These are phyloP conservation scores for Drosophila orena DNA, from an alignment of 1,140 invertebrate species.

Conservation along the genomic window DNA sequence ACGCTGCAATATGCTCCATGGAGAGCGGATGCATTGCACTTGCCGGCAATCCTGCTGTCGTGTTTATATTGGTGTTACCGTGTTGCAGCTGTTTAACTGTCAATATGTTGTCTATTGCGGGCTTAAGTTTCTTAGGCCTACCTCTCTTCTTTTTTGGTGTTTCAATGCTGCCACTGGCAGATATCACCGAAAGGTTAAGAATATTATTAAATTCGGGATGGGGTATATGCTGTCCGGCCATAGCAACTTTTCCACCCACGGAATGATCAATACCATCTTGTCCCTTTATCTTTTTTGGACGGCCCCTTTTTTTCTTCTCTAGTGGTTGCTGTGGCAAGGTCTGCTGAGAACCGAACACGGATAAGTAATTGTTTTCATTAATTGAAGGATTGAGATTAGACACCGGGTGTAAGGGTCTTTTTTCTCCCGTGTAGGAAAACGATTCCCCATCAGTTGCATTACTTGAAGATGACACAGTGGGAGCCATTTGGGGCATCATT, in stretches of 20 bases:
- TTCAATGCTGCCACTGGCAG: conserved; percentile 8
- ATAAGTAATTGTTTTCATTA: conserved; percentile 40
- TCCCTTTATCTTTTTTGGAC: conserved; percentile 94
- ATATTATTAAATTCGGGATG: conserved; percentile 74
- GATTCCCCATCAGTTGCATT: conserved; percentile 13
- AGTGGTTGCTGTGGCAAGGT: conserved; percentile 84
- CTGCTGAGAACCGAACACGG: conserved; percentile 49
- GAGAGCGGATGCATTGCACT: conserved; percentile 31
- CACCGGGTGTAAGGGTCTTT: conserved; percentile 28
- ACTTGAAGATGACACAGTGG: conserved; percentile 19
- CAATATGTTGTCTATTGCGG: conserved; percentile 78
- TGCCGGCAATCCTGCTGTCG: conserved; percentile 14
- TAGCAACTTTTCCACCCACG: conserved; percentile 38
- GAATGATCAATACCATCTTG: conserved; percentile 84
- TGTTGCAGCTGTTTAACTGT: conserved; percentile 26
- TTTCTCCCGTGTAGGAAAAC: conserved; percentile 18
- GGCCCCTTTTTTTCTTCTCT: conserved; percentile 94
- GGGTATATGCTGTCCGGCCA: conserved; percentile 30
- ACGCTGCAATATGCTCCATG: conserved; percentile 57
- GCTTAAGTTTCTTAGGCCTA: conserved; percentile 92
- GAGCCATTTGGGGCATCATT: conserved; percentile 19
- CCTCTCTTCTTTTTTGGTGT: conserved; percentile 89
- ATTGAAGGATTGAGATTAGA: neutral
- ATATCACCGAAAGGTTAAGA: conserved; percentile 72
- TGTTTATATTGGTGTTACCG: conserved; percentile 17